phyloP scores from a whole-genome alignment of 2,888 invertebrate genomes.

The Mystacides longicornis region DNA sequence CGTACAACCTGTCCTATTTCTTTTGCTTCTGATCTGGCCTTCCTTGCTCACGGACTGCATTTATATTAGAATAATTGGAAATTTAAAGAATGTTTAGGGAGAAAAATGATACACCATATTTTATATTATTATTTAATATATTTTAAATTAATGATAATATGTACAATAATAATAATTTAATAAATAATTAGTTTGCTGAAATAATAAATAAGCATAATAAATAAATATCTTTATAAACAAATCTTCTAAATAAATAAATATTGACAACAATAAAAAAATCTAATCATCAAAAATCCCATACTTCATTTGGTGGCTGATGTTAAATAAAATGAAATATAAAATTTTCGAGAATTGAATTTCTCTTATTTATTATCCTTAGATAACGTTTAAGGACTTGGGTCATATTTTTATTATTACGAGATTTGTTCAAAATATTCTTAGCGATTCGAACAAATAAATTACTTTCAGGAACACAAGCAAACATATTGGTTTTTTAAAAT shows the following conservation, averaged over 20 bases:
- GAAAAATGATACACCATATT: too few relatives aligned
- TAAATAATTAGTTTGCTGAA: background rate
- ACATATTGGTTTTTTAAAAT: background rate
- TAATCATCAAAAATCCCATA: background rate
- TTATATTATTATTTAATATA: too few relatives aligned
- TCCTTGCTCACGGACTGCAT: too few relatives aligned
- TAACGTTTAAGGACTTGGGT: background rate
- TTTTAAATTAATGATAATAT: conserved; percentile 1
- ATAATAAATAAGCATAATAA: background rate
- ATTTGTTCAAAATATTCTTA: too few relatives aligned
- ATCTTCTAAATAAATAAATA: background rate
- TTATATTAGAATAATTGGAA: too few relatives aligned
- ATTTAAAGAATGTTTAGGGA: too few relatives aligned
- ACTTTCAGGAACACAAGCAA: background rate
- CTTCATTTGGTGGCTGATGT: background rate
- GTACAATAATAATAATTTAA: background rate
- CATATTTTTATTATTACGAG: conserved; percentile 1
- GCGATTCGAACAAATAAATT: background rate
- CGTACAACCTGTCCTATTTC: too few relatives aligned
- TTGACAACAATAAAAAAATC: background rate
- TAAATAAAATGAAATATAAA: background rate
- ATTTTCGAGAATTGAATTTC: background rate
- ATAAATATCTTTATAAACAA: background rate
- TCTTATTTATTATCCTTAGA: background rate
- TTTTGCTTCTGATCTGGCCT: too few relatives aligned